Base-by-base conservation (phyloP, 2,113 vertebrate genomes). In the Pachycephala philippinensis region DNA sequence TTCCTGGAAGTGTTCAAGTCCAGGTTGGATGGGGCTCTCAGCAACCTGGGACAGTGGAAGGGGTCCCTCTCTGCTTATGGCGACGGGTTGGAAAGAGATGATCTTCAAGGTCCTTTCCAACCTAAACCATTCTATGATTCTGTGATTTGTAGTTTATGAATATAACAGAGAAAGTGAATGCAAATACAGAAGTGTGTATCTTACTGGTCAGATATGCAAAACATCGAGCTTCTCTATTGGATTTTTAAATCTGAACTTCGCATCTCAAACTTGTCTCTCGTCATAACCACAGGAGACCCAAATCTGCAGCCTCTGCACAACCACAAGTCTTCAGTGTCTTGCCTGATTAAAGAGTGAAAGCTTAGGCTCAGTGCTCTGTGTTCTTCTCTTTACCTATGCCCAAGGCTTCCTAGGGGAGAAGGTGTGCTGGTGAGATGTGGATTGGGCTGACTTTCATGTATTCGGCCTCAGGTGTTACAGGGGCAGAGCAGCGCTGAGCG, bases 231-330 rank as follows among this genome's bases (percentile, higher is more conserved):
- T 76, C 45, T 85, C 19, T 21, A 20, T 7, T 82, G 59, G 42
- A 91, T 74, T 85, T 87, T 93, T 42, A 54, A 93, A 96, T 80
- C 75, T 83, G 85, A 95, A 47, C 66, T 70, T n/a, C 7, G 33
- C 33, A 93, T 94, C 95, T 95, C 85, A 70, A 74, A 80, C 91
- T 56, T 66, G 64, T 78, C 28, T 94, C 79, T 95, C 42, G 1
- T 88, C 79, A 68, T 93, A 96, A 96, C 93, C 92, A 86, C 92
- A 93, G 79, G 28, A 88, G 93, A 33, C 79, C 87, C 60, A 68
- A 84, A 70, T 84, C 79, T 80, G 63, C 75, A 77, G 78, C 63
- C 56, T 88, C 44, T 68, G 60, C 85, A 78, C 83, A 94, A 94
- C 79, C 92, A 89, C 95, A 88, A 86, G 4, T 52, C 44, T 59